These are phyloP conservation scores for Coelopa frigida DNA, from an alignment of 1,140 invertebrate species.

Conservation along the genomic window DNA sequence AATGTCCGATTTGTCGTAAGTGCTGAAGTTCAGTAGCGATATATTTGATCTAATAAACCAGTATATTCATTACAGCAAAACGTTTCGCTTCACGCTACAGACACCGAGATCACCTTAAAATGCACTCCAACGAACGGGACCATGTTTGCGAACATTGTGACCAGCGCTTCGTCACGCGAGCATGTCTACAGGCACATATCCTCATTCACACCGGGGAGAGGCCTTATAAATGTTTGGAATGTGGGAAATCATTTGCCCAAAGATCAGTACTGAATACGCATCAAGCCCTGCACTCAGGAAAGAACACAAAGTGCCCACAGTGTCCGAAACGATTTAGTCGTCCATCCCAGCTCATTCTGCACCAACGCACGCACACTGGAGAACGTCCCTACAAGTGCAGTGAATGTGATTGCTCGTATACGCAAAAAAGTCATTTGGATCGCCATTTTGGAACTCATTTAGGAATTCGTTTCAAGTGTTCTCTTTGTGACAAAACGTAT, in stretches of 20 bases:
- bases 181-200: too few relatives aligned
- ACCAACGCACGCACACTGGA: slow-evolving; percentile 11
- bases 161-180: too few relatives aligned
- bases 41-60: too few relatives aligned
- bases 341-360: slow-evolving; percentile 11
- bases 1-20: too few relatives aligned
- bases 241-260: slow-evolving; percentile 14
- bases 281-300: slow-evolving; percentile 13
- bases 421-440: slow-evolving; percentile 17
- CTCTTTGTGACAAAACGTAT: slow-evolving; percentile 13
- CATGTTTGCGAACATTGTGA: too few relatives aligned
- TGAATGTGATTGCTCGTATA: slow-evolving; percentile 13
- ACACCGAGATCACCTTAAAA: too few relatives aligned
- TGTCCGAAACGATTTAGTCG: slow-evolving; percentile 16
- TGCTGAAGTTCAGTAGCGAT: too few relatives aligned
- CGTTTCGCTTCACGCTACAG: too few relatives aligned
- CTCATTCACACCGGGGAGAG: slow-evolving; percentile 13
- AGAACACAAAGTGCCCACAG: slow-evolving; percentile 11
- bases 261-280: slow-evolving; percentile 16
- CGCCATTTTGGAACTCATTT: slow-evolving; percentile 15
- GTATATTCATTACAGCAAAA: too few relatives aligned
- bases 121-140: too few relatives aligned
- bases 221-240: slow-evolving; percentile 14
- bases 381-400: slow-evolving; percentile 10
- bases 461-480: slow-evolving; percentile 10